Base-by-base conservation (phyloP, 1,140 invertebrate genomes). In the Nylanderia fulva region DNA sequence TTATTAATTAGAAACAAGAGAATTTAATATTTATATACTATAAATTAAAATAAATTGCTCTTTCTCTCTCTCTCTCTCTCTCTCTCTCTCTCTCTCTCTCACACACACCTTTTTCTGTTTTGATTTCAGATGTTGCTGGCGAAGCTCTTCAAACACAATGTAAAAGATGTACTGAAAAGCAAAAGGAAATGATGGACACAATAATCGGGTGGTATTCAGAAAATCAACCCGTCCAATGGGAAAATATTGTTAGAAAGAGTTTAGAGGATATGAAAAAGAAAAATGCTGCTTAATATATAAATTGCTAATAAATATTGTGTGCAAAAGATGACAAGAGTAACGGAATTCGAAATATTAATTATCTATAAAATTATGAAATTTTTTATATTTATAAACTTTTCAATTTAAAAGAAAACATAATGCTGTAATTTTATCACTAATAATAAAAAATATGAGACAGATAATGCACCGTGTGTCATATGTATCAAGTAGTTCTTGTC, bases 91-190 rank as follows among this genome's bases (percentile, higher is more conserved):
- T 33, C 29, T 33, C 29, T 33, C 3, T 33, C 29, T 33, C 29
- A 33, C 3, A 33, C 0, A 60, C 2, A 80, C 56, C 0, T 8
- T 42, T n/a, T 42, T n/a, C 13, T 54, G 6, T 54, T 68, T 79
- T 52, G 13, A 13, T 54, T 80, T 80, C 33, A 91, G 90, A 86
- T 0, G 0, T 48, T 0, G 56, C 86, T 4, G 3, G 61, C 0
- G 90, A 91, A 56, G 90, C 85, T 24, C 8, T 91, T 0, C 68
- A 75, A 18, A 91, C 86, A 2, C 84, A 87, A 9, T 91, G 90
- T 27, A 63, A 9, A 11, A 90, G 9, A 84, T 91, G 91, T 52
- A 91, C 90, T 0, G 76, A 77, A 1, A 85, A 33, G n/a, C 90
- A 91, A 42, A 79, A 82, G n/a, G 1, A 24, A 1, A 64, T 9